Conservation (phyloP, 2,113 vertebrate species). For the Eretmochelys imbricata region DNA sequence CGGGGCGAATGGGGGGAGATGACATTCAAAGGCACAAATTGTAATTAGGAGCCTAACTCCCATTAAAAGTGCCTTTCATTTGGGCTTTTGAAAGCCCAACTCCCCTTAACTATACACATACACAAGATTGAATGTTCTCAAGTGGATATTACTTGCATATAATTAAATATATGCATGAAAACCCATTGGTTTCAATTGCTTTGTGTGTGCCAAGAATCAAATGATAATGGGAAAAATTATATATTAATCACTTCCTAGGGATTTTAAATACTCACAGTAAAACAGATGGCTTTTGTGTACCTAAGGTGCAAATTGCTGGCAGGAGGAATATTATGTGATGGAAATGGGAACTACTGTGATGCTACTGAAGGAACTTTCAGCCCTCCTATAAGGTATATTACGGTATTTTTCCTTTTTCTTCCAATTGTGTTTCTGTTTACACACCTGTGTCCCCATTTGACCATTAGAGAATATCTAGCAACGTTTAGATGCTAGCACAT, state of each 20-base stretch:
- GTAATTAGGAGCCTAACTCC: neutral
- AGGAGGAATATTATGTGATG: neutral
- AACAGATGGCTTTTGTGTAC: neutral
- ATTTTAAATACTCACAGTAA: neutral
- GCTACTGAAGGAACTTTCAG: neutral
- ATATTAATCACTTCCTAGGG: neutral
- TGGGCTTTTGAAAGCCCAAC: neutral
- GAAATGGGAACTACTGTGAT: neutral
- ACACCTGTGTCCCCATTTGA: neutral
- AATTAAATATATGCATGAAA: neutral
- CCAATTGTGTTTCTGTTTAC: neutral
- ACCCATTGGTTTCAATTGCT: neutral
- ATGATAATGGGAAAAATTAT: neutral
- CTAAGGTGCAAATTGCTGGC: neutral
- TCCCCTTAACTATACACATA: neutral
- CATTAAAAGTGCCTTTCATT: neutral
- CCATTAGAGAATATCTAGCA: neutral
- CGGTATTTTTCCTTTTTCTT: rapidly evolving
- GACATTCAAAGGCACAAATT: neutral
- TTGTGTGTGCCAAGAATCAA: neutral
- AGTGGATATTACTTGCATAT: neutral
- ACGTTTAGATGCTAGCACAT: rapidly evolving
- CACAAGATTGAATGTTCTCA: neutral
- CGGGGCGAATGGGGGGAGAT: neutral
- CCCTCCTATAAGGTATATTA: neutral